Evolutionary conservation across 2,797 vertebrate species (phyloP).

Genomic region (Tokudaia muenninki): DNA sequence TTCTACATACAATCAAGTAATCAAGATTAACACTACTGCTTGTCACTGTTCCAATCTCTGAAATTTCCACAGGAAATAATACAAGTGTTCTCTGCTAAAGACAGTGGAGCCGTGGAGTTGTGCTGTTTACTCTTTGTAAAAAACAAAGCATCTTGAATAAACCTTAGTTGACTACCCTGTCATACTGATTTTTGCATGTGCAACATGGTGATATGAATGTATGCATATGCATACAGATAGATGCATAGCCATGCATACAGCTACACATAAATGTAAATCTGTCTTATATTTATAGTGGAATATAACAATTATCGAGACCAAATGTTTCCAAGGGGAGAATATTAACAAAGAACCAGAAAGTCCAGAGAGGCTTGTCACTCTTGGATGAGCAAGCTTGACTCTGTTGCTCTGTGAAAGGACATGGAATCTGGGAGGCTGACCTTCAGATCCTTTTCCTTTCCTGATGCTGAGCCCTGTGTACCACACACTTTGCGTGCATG

Average conservation of each 20-base stretch:
- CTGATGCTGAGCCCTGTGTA: background rate
- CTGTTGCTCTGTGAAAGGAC: background rate
- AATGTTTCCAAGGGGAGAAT: background rate
- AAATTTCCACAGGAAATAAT: background rate
- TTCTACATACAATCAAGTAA: background rate
- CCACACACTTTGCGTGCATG: background rate
- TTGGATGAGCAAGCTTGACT: background rate
- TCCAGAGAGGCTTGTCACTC: background rate
- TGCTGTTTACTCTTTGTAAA: background rate
- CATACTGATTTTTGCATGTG: background rate
- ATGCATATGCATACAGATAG: background rate
- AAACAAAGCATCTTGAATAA: background rate
- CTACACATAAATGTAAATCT: too few relatives aligned
- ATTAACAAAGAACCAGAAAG: background rate
- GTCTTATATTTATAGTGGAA: background rate
- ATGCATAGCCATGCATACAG: background rate
- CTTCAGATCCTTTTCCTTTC: background rate
- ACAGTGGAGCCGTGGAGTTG: background rate
- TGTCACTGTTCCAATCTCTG: background rate
- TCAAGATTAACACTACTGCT: background rate
- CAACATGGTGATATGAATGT: background rate
- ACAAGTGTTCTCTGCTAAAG: background rate
- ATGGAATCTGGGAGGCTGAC: background rate
- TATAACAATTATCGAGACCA: background rate
- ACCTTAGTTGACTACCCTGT: background rate